Evolutionary conservation across 2,888 invertebrate genomes (phyloP).

Genomic region (Lasius fuliginosus): DNA sequence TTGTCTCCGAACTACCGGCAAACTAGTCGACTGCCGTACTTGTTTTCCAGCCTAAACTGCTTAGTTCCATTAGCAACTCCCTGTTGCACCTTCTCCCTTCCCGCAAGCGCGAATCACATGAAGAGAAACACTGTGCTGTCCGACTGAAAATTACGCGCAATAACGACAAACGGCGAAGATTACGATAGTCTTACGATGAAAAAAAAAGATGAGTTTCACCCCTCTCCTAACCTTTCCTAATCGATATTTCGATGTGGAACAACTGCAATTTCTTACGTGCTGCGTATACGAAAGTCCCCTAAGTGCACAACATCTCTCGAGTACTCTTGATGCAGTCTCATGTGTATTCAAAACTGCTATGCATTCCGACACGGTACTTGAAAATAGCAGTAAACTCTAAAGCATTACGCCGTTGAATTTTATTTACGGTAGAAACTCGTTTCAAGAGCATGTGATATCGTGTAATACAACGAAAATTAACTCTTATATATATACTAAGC

Average conservation of each 20-base stretch:
- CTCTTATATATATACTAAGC: not conserved
- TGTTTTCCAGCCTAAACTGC: constrained; percentile 72
- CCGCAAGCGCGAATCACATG: constrained; percentile 8
- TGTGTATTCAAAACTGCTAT: constrained; percentile 15
- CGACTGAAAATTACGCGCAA: constrained; percentile 16
- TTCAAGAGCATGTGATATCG: not conserved
- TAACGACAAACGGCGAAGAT: constrained; percentile 23
- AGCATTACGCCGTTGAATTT: not conserved
- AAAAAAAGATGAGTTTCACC: not conserved
- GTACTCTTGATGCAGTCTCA: constrained; percentile 12
- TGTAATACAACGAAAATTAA: constrained; percentile 9
- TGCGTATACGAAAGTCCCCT: constrained; percentile 6
- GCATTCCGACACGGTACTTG: constrained; percentile 17
- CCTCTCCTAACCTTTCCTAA: not conserved
- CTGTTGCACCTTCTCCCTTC: not conserved
- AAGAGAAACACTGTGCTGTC: not conserved
- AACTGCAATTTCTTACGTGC: constrained; percentile 15
- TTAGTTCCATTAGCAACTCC: constrained; percentile 72
- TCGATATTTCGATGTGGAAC: not conserved
- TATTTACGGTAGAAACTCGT: not conserved
- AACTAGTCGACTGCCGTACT: constrained; percentile 70
- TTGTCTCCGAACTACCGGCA: constrained; percentile 72
- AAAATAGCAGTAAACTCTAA: constrained; percentile 6
- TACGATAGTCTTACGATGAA: not conserved
- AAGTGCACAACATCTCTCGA: not conserved